Conservation (phyloP, 2,113 vertebrate genomes). For the Semnopithecus entellus region DNA sequence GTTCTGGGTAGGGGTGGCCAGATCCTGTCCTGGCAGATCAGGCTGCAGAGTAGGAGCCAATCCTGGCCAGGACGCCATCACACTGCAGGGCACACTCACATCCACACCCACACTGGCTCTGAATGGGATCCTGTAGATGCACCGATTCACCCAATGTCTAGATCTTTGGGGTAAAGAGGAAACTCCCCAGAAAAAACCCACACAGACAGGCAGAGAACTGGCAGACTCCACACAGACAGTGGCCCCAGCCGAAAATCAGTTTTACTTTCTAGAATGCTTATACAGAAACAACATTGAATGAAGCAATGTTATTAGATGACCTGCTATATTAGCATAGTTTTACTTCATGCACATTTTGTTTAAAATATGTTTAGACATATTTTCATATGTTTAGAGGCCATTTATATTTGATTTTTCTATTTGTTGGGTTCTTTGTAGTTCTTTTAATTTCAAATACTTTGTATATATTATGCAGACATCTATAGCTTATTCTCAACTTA, state of each 20-base stretch:
- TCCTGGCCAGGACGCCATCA: neutral
- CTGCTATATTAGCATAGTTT: neutral
- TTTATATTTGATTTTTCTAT: neutral
- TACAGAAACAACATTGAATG: neutral
- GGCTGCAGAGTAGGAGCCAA: neutral
- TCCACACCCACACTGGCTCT: neutral
- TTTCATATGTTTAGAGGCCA: neutral
- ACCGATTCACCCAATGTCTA: neutral
- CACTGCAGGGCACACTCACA: neutral
- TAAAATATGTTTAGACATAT: neutral
- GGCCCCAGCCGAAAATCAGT: neutral
- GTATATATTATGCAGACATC: neutral
- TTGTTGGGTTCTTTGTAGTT: neutral
- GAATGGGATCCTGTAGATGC: neutral
- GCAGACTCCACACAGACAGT: neutral
- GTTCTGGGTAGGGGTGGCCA: neutral
- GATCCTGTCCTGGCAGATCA: neutral
- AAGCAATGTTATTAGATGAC: neutral
- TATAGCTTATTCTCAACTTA: neutral
- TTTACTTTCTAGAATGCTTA: neutral
- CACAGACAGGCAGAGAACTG: neutral
- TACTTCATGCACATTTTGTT: neutral
- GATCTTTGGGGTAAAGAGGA: neutral
- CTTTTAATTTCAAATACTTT: neutral
- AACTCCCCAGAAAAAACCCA: neutral